Evolutionary conservation across 2,888 invertebrate species (phyloP), one percentile per base, ranked within the genome.

Genomic region (Synergus umbraculus): DNA sequence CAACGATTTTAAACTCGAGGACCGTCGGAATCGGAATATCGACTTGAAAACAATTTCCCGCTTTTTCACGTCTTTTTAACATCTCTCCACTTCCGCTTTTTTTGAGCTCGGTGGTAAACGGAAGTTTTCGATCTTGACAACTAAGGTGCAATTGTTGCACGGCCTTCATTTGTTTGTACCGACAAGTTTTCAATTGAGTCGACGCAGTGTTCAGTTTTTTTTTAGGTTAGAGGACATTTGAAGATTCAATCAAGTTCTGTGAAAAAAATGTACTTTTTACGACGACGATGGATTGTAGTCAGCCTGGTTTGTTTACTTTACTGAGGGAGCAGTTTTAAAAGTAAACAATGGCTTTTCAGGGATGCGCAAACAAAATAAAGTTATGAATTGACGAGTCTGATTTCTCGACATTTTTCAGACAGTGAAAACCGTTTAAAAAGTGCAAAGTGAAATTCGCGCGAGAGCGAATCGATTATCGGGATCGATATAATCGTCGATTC

Each of bases 401-500:
- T 60, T 60, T 12, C 12, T 12, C 58, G 1, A 15, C 5, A 10
- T 60, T 60, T 60, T 18, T 12, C 12, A 22, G 12, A 12, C 60
- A 18, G 60, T 54, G 12, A 60, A 12, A n/a, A 54, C 54, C 12
- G n/a, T 60, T 12, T 46, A 10, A 10, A 22, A 18, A 22, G 60
- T 60, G 60, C 3, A 18, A 22, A 60, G 54, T 54, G 54, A n/a
- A 54, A 54, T 22, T 22, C 22, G 22, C 22, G 22, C 22, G 22
- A 22, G 22, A 22, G 22, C 22, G 22, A 54, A 54, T 54, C 54
- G n/a, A n/a, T 46, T 67, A 10, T 22, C 22, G 22, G 60, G 60
- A 60, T 60, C 22, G 60, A 22, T 60, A 22, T 60, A 60, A 60
- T 12, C 67, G 18, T 67, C 37, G 66, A 43, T 66, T 66, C 43